A percentile compares a stretch with the other conserved stretches of the same genome.
Conservation (phyloP, 2,888 invertebrate species). For the Ennomos fuscantarius region DNA sequence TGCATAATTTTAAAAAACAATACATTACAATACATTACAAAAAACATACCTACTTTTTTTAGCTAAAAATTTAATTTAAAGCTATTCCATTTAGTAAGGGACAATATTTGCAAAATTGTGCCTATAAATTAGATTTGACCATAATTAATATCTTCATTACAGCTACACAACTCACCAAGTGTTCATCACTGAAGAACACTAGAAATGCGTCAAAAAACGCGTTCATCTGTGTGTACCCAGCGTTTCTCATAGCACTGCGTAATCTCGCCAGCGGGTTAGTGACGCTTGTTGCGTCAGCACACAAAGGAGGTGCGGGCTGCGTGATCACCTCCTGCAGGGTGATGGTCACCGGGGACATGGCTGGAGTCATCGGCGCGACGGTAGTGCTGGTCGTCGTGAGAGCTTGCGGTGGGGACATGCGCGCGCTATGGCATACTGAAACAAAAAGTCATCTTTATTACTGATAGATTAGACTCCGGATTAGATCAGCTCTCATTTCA, state of each 20-base stretch:
- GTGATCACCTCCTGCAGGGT: constrained; percentile 57
- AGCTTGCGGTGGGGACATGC: constrained; percentile 45
- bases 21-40: too few relatives aligned
- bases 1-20: too few relatives aligned
- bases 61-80: too few relatives aligned
- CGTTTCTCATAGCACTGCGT: constrained; percentile 80
- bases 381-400: constrained; percentile 45
- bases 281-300: constrained; percentile 58
- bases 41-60: too few relatives aligned
- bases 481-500: too few relatives aligned
- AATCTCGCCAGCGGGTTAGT: constrained; percentile 67
- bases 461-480: too few relatives aligned
- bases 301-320: constrained; percentile 46
- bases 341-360: constrained; percentile 49
- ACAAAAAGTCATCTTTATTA: constrained; percentile 9
- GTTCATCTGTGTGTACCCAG: constrained; percentile 66
- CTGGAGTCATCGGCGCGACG: constrained; percentile 41
- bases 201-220: constrained; percentile 89
- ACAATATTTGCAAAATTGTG: too few relatives aligned
- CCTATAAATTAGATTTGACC: too few relatives aligned
- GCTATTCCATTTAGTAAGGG: too few relatives aligned
- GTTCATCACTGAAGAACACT: constrained; percentile 92
- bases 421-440: constrained; percentile 60
- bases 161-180: constrained; percentile 84
- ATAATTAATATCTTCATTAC: too few relatives aligned